Base-by-base conservation (phyloP, 2,888 invertebrate genomes). In the Drosophila greeni region DNA sequence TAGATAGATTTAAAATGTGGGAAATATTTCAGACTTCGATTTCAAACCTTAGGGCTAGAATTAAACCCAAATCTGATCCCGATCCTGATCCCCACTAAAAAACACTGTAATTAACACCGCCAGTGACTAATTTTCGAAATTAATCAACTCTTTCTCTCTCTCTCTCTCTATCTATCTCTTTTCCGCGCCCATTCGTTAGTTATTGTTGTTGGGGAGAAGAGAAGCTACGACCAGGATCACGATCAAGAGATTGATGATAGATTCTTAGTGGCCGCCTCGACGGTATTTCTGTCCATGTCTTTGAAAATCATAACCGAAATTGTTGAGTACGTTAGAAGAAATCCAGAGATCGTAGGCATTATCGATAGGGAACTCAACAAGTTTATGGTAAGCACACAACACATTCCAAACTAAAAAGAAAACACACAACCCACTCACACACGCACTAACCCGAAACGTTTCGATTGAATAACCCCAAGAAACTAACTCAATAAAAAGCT, bases 261-360 rank as follows among this genome's bases (percentile, higher is more conserved):
- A 84, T 86, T 88, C 74, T 76, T 88, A 78, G 83, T 87, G 68
- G 87, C 87, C 48, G 88, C 88, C 70, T 87, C 87, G 16, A 87
- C 87, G 74, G 85, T 87, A 66, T 88, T 88, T 83, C 80, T 88
- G 43, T 87, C 88, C 67, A 85, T 87, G 85, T 87, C 87, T 49
- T 60, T 87, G 67, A 86, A 77, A 79, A 88, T 88, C 74, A 84
- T 87, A 72, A 88, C 76, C 66, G 87, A 87, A 81, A 84, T 87
- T 76, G 84, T 88, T 72, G 86, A 88, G 59, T 84, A 87, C 82
- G 72, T 88, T 86, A 82, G 75, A 78, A 84, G 85, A 86, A 88
- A 88, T 77, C 88, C 88, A 62, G 87, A 87, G 79, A 79, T 88
- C 70, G 72, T 88, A 76, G 70, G 79, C 74, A 83, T 85, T 70